Evolutionary conservation across 2,113 vertebrate species (phyloP).

Genomic region (Irena cyanogastra): DNA sequence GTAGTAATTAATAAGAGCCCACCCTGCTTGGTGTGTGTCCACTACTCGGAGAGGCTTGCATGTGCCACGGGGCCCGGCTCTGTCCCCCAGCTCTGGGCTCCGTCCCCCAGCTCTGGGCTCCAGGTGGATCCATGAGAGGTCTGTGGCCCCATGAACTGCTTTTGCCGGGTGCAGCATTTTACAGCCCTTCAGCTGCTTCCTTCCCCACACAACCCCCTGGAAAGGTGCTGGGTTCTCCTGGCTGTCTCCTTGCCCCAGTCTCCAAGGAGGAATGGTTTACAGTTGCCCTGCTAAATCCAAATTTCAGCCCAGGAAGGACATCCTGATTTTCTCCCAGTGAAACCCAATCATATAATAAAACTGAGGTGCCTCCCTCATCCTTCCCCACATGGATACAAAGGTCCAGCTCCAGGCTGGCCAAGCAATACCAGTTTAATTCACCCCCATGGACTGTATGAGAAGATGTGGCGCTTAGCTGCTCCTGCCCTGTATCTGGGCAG

Average conservation of each 20-base stretch:
- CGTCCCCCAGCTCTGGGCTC: rapidly evolving
- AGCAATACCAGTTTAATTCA: not conserved
- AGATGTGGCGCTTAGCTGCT: not conserved
- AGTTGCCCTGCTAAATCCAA: not conserved
- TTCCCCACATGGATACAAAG: rapidly evolving
- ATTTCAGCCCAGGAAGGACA: not conserved
- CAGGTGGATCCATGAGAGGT: not conserved
- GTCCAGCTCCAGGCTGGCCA: not conserved
- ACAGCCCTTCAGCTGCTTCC: not conserved
- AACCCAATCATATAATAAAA: not conserved
- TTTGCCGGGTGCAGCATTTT: rapidly evolving
- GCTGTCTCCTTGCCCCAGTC: not conserved
- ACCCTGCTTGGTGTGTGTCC: not conserved
- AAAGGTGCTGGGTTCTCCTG: not conserved
- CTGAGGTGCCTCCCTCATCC: not conserved
- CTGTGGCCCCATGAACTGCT: not conserved
- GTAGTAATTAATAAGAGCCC: not conserved
- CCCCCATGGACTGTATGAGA: rapidly evolving
- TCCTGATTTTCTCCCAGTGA: not conserved
- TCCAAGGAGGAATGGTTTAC: not conserved
- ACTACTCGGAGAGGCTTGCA: rapidly evolving
- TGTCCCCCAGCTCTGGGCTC: too few species aligned
- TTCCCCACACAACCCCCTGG: not conserved
- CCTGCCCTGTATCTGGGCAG: not conserved
- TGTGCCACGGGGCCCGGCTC: rapidly evolving